phyloP scores from a whole-genome alignment of 2,797 vertebrate genomes.

The Mus minutoides region DNA sequence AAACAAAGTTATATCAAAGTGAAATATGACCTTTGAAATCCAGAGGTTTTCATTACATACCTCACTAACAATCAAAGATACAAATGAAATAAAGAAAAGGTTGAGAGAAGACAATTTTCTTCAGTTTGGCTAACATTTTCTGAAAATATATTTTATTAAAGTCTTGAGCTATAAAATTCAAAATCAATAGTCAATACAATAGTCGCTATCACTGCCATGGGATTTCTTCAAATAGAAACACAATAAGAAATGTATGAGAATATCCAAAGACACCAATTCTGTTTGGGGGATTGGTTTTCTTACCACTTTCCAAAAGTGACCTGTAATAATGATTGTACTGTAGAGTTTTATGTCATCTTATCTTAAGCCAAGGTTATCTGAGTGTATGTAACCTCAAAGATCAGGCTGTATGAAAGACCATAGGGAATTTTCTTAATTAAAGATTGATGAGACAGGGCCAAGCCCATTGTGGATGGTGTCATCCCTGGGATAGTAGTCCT shows the following conservation, averaged over 20 bases:
- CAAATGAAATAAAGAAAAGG: not conserved
- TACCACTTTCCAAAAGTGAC: not conserved
- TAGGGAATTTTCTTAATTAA: not conserved
- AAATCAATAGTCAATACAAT: not conserved
- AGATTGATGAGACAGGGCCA: not conserved
- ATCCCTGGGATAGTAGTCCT: not conserved
- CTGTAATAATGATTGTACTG: not conserved
- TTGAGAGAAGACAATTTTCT: not conserved
- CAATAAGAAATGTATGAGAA: not conserved
- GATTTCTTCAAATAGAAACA: conserved; percentile 8
- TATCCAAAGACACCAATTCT: not conserved
- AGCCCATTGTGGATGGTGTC: not conserved
- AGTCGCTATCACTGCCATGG: not conserved
- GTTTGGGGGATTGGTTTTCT: not conserved
- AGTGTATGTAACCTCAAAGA: not conserved
- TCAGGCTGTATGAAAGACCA: not conserved
- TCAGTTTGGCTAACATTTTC: not conserved
- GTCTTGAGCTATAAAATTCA: not conserved
- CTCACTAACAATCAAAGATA: not conserved
- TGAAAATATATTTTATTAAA: not conserved
- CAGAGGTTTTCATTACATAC: not conserved
- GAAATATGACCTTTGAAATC: not conserved
- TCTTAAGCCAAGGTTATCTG: not conserved
- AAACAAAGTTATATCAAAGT: not conserved
- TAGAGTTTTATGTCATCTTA: not conserved